phyloP scores from a whole-genome alignment of 2,888 invertebrate species.

The Idaea biselata region DNA sequence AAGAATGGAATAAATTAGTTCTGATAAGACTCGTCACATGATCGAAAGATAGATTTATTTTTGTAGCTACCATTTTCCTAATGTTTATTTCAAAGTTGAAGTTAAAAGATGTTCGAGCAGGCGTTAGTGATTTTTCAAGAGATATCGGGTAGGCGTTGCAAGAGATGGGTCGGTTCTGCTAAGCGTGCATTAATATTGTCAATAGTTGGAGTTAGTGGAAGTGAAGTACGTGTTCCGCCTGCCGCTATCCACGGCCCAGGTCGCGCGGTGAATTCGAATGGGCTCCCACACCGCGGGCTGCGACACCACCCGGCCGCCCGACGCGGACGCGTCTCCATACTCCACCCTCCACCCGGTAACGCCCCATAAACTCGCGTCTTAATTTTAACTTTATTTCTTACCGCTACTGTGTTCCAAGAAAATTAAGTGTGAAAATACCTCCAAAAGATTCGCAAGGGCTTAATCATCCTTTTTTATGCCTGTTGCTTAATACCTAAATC shows the following conservation, averaged over 20 bases:
- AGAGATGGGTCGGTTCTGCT: slow-evolving; percentile 70
- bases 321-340: slow-evolving; percentile 48
- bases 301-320: slow-evolving; percentile 30
- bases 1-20: slow-evolving; percentile 76
- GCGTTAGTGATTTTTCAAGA: slow-evolving; percentile 38
- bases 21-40: slow-evolving; percentile 43
- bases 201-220: slow-evolving; percentile 81
- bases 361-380: slow-evolving; percentile 80
- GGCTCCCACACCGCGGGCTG: slow-evolving; percentile 59
- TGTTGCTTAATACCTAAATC: slow-evolving; percentile 27
- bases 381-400: slow-evolving; percentile 81
- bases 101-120: slow-evolving; percentile 10
- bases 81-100: slow-evolving; percentile 4
- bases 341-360: slow-evolving; percentile 69
- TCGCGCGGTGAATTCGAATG: slow-evolving; percentile 79
- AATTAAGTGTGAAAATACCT: slow-evolving; percentile 78
- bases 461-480: slow-evolving; percentile 42
- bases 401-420: slow-evolving; percentile 73
- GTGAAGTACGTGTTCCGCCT: slow-evolving; percentile 80
- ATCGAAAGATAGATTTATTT: slow-evolving; percentile 25
- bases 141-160: slow-evolving; percentile 63
- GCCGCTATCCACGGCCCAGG: slow-evolving; percentile 77
- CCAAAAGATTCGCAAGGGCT: slow-evolving; percentile 59
- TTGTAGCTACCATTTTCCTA: slow-evolving; percentile 11
- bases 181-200: slow-evolving; percentile 81